Evolutionary conservation across 2,797 vertebrate genomes (phyloP).

Genomic region (Pseudomugil gertrudae): DNA sequence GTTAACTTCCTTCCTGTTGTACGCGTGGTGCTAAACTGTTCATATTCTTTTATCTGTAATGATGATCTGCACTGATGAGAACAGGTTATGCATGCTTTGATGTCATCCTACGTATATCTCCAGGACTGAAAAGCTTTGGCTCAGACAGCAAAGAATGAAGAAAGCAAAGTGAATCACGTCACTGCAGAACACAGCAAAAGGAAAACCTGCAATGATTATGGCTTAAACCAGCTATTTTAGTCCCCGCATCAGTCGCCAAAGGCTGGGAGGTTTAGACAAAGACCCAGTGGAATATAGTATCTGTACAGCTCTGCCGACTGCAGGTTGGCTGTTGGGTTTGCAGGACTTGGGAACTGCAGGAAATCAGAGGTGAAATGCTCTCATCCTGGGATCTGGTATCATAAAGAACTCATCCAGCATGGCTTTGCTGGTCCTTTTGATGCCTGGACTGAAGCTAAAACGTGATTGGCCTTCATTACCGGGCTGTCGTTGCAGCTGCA

Average conservation of each 20-base stretch:
- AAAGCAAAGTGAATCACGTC: not conserved
- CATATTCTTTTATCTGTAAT: slow-evolving; percentile 1
- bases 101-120: not conserved
- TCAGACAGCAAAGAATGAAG: not conserved
- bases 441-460: slow-evolving; percentile 21
- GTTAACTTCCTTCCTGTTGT: too few relatives aligned
- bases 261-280: slow-evolving; percentile 14
- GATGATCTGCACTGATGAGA: not conserved
- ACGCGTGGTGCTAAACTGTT: not conserved
- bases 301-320: slow-evolving; percentile 15
- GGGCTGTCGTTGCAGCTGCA: too few relatives aligned
- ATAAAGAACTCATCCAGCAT: slow-evolving; percentile 21
- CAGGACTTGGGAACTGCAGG: slow-evolving; percentile 3
- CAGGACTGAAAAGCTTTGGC: not conserved
- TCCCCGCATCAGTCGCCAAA: slow-evolving; percentile 12
- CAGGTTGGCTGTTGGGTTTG: slow-evolving; percentile 4
- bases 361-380: slow-evolving; percentile 12
- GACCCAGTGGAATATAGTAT: slow-evolving; percentile 12
- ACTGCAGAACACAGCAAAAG: not conserved
- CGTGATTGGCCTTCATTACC: not conserved
- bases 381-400: slow-evolving; percentile 25
- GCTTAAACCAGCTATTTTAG: not conserved
- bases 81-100: not conserved
- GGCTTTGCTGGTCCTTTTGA: slow-evolving; percentile 25
- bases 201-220: slow-evolving; percentile 11